phyloP scores from a whole-genome alignment of 1,140 invertebrate species.

The Pogonus chalceus region DNA sequence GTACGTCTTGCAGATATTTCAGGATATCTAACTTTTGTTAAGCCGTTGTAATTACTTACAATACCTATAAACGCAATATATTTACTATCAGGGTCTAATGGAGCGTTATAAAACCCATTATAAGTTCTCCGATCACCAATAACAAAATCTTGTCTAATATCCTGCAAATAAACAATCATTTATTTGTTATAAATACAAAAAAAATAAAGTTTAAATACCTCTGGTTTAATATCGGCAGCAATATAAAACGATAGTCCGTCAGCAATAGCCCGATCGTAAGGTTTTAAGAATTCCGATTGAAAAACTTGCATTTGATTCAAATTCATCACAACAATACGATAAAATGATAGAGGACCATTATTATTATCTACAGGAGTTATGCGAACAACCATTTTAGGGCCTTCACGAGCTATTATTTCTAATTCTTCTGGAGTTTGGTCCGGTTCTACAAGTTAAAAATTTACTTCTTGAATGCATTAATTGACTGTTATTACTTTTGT shows the following conservation, averaged over 20 bases:
- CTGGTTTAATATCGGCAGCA: slow-evolving; percentile 58
- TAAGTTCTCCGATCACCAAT: slow-evolving; percentile 68
- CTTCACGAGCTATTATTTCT: slow-evolving; percentile 44
- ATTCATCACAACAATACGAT: slow-evolving; percentile 62
- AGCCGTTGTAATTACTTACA: slow-evolving; percentile 52
- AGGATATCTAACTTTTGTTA: slow-evolving; percentile 56
- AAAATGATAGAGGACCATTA: slow-evolving; percentile 61
- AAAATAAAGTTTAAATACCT: slow-evolving; percentile 24
- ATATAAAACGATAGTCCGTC: slow-evolving; percentile 66
- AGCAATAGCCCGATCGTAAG: slow-evolving; percentile 46
- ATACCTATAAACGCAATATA: slow-evolving; percentile 65
- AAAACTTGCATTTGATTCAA: slow-evolving; percentile 48
- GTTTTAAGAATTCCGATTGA: slow-evolving; percentile 43
- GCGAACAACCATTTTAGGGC: slow-evolving; percentile 48
- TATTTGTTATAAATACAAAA: slow-evolving; percentile 3
- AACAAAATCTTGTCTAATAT: slow-evolving; percentile 51
- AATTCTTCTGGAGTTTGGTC: slow-evolving; percentile 52
- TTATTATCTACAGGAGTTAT: slow-evolving; percentile 53
- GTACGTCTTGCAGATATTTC: slow-evolving; percentile 39
- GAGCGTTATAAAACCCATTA: slow-evolving; percentile 69
- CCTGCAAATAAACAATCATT: slow-evolving; percentile 32
- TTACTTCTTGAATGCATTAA: not conserved
- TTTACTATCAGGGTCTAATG: slow-evolving; percentile 49
- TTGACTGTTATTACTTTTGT: too few relatives aligned
- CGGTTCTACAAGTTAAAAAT: slow-evolving; percentile 37